These are phyloP conservation scores for Polypterus senegalus DNA, from an alignment of 2,113 vertebrate genomes.

Conservation along the genomic window DNA sequence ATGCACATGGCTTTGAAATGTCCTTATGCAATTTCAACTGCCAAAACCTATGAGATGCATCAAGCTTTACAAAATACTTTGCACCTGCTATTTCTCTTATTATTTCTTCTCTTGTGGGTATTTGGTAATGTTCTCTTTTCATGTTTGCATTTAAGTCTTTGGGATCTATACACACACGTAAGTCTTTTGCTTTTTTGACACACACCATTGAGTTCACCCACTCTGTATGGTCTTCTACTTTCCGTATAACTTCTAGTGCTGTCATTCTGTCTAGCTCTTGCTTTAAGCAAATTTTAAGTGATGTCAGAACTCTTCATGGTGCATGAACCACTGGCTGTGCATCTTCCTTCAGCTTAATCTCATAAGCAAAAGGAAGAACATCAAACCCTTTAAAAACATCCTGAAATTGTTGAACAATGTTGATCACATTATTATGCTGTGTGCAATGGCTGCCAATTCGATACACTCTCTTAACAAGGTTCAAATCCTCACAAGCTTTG, in stretches of 20 bases:
- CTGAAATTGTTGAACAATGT: neutral
- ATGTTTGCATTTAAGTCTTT: slow-evolving; percentile 15
- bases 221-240: neutral
- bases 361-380: slow-evolving; percentile 11
- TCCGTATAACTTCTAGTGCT: neutral
- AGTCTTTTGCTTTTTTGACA: slow-evolving; percentile 3
- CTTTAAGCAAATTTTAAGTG: neutral
- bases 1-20: slow-evolving; percentile 6
- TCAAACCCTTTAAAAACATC: slow-evolving; percentile 12
- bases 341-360: slow-evolving; percentile 11
- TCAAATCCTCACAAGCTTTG: slow-evolving; percentile 3
- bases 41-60: slow-evolving; percentile 10
- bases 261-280: slow-evolving; percentile 11
- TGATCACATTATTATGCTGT: neutral
- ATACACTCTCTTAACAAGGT: slow-evolving; percentile 13
- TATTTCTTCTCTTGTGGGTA: slow-evolving; percentile 12
- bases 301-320: neutral
- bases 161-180: slow-evolving; percentile 16
- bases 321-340: slow-evolving; percentile 4
- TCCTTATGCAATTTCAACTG: slow-evolving; percentile 10
- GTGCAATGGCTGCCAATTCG: neutral
- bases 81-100: slow-evolving; percentile 11
- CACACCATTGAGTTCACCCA: slow-evolving; percentile 7
- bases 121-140: slow-evolving; percentile 14
- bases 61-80: slow-evolving; percentile 6